A percentile compares a stretch with the other conserved stretches of the same genome.
Evolutionary conservation across 2,797 vertebrate genomes (phyloP).

Genomic region (Poeciliopsis paucimaculata): DNA sequence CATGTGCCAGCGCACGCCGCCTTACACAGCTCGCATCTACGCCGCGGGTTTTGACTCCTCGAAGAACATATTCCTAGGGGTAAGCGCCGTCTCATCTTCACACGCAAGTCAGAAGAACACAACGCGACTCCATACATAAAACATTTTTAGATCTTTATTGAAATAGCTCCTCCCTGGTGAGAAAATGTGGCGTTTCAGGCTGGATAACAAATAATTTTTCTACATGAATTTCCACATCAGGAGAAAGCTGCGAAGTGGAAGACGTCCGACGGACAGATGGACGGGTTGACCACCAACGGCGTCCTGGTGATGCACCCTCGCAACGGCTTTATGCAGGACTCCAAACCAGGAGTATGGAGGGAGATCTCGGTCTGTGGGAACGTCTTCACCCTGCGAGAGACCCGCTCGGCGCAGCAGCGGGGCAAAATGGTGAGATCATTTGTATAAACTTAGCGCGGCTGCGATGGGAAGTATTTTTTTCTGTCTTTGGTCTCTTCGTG

Average conservation of each 20-base stretch:
- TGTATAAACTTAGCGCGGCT: background rate
- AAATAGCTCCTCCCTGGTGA: background rate
- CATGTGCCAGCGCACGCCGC: conserved; percentile 94
- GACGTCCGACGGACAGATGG: conserved; percentile 95
- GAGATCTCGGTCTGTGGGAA: conserved; percentile 98
- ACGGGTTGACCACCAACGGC: conserved; percentile 96
- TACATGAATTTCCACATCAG: conserved; percentile 63
- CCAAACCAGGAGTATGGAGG: conserved; percentile 97
- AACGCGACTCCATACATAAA: background rate
- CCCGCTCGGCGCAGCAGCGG: conserved; percentile 95
- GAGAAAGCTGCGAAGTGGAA: conserved; percentile 99
- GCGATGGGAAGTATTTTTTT: background rate
- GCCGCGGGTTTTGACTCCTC: conserved; percentile 98
- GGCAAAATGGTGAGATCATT: conserved; percentile 92
- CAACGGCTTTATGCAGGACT: conserved; percentile 95
- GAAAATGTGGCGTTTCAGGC: background rate
- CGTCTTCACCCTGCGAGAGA: conserved; percentile 95
- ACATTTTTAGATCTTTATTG: background rate
- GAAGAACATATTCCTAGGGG: conserved; percentile 99
- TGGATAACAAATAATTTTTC: background rate
- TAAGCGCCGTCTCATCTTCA: conserved; percentile 70
- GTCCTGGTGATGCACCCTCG: conserved; percentile 98
- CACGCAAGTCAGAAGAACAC: conserved; percentile 6
- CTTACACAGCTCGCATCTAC: conserved; percentile 95
- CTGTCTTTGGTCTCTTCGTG: background rate